Conservation (phyloP, 64 coral and sea anemone species). For the Montipora capricornis region DNA sequence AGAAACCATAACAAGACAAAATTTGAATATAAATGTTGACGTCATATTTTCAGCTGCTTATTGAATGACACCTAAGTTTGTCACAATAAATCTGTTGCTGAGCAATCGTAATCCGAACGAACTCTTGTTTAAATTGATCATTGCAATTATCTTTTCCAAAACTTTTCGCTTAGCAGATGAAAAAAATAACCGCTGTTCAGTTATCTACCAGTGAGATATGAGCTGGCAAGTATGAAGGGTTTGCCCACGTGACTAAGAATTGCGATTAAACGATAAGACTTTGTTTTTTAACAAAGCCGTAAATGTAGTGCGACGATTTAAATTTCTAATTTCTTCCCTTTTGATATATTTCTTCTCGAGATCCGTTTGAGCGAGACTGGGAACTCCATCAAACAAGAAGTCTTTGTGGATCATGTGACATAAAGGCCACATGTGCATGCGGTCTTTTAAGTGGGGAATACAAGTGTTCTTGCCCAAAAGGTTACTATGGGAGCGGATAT, state of each 20-base stretch:
- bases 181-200: too few relatives aligned
- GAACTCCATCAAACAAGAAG: slow-evolving; percentile 37
- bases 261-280: too few relatives aligned
- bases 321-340: neutral
- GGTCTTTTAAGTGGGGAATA: slow-evolving; percentile 94
- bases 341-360: neutral
- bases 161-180: too few relatives aligned
- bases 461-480: slow-evolving; percentile 81
- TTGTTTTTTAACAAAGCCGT: too few relatives aligned
- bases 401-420: slow-evolving; percentile 79
- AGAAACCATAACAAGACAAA: neutral
- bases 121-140: too few relatives aligned
- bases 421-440: slow-evolving; percentile 76
- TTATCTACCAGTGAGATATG: too few relatives aligned
- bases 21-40: neutral
- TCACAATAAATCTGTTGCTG: too few relatives aligned
- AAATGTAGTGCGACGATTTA: neutral
- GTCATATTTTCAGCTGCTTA: neutral
- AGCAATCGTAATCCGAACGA: too few relatives aligned
- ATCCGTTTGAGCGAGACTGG: slow-evolving; percentile 88
- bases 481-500: slow-evolving; percentile 86
- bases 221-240: too few relatives aligned
- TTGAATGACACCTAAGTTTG: neutral
- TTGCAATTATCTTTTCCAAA: too few relatives aligned
- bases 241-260: too few relatives aligned